Base-by-base conservation (phyloP, 1,140 invertebrate genomes). In the Cotesia typhae region DNA sequence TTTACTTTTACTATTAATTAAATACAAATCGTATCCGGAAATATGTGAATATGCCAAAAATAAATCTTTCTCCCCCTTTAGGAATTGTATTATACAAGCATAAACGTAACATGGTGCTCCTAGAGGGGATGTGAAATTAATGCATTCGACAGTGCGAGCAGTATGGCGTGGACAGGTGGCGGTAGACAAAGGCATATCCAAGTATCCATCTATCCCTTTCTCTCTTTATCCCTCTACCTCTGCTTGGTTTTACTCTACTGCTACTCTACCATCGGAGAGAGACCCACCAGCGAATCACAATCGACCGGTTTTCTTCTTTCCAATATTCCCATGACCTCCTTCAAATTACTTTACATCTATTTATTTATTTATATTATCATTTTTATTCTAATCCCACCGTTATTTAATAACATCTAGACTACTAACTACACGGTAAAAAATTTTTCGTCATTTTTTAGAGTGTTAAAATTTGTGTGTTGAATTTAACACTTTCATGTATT, bases 221-320 rank as follows among this genome's bases (percentile, higher is more conserved):
- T 64, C 37, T 67, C 38, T 61, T 41, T 52, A 41, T 52, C 72
- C 28, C 66, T 37, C 55, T 47, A 36, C 38, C 37, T 47, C 37
- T 41, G 6, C 70, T 65, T 4, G 20, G 41, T 41, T n/a, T 67
- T 35, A 10, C 55, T 37, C 41, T 35, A 6, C 12, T 41, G 12
- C 59, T 60, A 14, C 35, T 20, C 41, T 12, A n/a, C 35, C 12
- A n/a, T 47, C 9, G 6, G 12, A 20, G 51, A 12, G 12, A 20
- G 51, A 38, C 12, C 71, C 10, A 60, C 67, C 14, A 59, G 63
- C 63, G 64, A 72, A 72, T 72, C 70, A 67, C 63, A 72, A 72
- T 72, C 70, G 70, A 72, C 70, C 70, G 70, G 38, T 72, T 72
- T 72, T 72, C 70, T 71, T 71, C 41, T 72, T 37, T 64, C 64